Evolutionary conservation across 2,888 invertebrate species (phyloP), one percentile per base, ranked within the genome.

Genomic region (Mellilla xanthometata): DNA sequence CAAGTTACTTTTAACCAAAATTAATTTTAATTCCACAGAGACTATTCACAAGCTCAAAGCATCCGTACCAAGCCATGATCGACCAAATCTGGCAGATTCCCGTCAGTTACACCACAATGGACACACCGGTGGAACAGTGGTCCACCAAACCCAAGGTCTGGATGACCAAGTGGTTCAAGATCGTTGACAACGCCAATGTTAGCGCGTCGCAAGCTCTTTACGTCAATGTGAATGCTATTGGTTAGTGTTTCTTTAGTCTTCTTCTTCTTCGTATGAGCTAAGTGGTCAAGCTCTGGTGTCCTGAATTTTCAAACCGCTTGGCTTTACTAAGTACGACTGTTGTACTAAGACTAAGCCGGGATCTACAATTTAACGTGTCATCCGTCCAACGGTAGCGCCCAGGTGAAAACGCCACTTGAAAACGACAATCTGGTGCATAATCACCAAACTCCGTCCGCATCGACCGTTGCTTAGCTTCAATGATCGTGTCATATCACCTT

Each of bases 61-160:
- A 72, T 1, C 81, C 84, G 0, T 76, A 79, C 65, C 67, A 73
- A 43, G 63, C 54, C 12, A 77, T 76, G 75, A 38, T 70, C 2
- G 72, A 83, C 26, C 87, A 87, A 40, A 52, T 85, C 0, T 94
- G 94, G 94, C 90, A 91, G 56, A 90, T 94, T 9, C 93, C 93
- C 0, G 66, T 94, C 27, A 92, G 91, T 26, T 88, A 81, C 65
- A 62, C 73, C 0, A 43, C 68, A 0, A 52, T 75, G 31, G 73
- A 61, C 34, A 49, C 67, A 0, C 62, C 72, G 0, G 2, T 40
- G 0, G 52, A 56, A 1, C 32, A 59, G 2, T 70, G 78, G 77
- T 64, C 54, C 29, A 69, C 81, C 0, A 53, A 54, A 9, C 84
- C 87, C 0, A 70, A 62, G 39, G 52, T 75, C 3, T 90, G 88